Evolutionary conservation across 2,797 vertebrate species (phyloP).

Genomic region (Acipenser transmontanus): DNA sequence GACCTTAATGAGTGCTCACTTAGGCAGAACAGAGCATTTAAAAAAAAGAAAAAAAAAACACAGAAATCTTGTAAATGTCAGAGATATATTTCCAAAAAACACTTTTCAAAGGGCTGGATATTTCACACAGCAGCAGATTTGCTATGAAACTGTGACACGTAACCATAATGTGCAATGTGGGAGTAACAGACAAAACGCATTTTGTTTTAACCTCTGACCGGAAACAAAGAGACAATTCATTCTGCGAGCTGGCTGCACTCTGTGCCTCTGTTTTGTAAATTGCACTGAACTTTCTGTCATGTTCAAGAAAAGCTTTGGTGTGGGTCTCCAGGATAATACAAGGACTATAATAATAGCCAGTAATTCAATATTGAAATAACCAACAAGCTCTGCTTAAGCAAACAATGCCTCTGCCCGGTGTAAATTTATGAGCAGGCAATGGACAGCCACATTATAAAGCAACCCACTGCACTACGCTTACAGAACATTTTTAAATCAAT

Average conservation of each 20-base stretch:
- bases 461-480: neutral
- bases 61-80: neutral
- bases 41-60: too few species aligned
- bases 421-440: too few species aligned
- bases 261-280: neutral
- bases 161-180: neutral
- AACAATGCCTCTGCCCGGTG: too few species aligned
- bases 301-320: neutral
- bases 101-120: too few species aligned
- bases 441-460: too few species aligned
- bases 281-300: neutral
- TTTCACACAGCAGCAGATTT: neutral
- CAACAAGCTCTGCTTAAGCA: too few species aligned
- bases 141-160: neutral
- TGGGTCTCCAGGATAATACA: too few species aligned
- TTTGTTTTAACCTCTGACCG: neutral
- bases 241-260: neutral
- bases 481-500: neutral
- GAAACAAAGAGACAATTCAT: neutral
- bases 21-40: too few species aligned
- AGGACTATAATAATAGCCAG: too few species aligned
- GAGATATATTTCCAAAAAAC: neutral
- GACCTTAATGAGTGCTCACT: too few species aligned
- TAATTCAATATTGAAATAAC: too few species aligned
- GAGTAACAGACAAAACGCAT: slow-evolving; percentile 4